A percentile compares a stretch with the other conserved stretches of the same genome.
Evolutionary conservation across 1,140 invertebrate genomes (phyloP).

Genomic region (Aphis gossypii): DNA sequence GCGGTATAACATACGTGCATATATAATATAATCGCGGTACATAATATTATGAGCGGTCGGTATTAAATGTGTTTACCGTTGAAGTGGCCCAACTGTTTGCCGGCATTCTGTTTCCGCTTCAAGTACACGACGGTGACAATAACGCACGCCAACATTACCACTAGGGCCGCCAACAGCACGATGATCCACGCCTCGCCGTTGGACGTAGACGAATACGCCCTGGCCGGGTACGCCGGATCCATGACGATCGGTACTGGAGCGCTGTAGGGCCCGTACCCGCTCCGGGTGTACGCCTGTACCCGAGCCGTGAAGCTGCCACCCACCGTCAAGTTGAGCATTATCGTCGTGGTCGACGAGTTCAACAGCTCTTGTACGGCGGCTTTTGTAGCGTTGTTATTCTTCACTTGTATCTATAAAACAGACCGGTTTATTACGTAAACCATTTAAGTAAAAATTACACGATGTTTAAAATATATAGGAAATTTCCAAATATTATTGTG

Average conservation of each 20-base stretch:
- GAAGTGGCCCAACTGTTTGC: constrained; percentile 61
- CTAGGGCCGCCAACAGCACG: constrained; percentile 73
- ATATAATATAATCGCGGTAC: background rate
- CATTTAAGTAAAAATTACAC: constrained; percentile 59
- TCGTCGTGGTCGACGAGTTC: constrained; percentile 76
- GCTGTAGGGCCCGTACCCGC: constrained; percentile 75
- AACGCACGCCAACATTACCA: constrained; percentile 73
- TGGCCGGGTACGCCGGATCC: constrained; percentile 66
- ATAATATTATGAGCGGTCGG: background rate
- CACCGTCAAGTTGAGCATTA: constrained; percentile 76
- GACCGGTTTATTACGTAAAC: background rate
- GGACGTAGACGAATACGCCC: constrained; percentile 50
- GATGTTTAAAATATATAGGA: too few relatives aligned
- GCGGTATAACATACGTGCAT: background rate
- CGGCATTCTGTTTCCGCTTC: constrained; percentile 68
- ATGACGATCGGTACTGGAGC: constrained; percentile 69
- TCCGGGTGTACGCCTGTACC: constrained; percentile 76
- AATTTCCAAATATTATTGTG: background rate
- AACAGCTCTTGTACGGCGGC: constrained; percentile 75
- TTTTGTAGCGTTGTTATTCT: constrained; percentile 70
- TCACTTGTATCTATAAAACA: constrained; percentile 72
- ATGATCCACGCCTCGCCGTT: constrained; percentile 79
- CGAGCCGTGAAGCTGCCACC: constrained; percentile 76
- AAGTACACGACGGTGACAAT: constrained; percentile 70
- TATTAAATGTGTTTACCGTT: constrained; percentile 59